These are phyloP conservation scores for Terrapene triunguis DNA, from an alignment of 2,113 vertebrate genomes.

Conservation along the genomic window DNA sequence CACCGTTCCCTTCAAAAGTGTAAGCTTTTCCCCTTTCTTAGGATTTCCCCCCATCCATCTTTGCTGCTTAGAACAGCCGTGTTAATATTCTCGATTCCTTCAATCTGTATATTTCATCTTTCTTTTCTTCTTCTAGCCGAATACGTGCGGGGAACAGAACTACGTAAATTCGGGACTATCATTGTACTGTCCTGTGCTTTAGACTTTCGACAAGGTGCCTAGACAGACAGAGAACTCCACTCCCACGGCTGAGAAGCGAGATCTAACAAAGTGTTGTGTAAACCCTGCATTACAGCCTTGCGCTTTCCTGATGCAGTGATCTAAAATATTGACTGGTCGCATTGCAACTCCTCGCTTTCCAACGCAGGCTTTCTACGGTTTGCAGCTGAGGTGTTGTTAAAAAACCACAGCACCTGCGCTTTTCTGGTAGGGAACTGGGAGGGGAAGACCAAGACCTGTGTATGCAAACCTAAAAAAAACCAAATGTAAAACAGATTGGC, in stretches of 20 bases:
- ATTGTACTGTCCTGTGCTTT: neutral
- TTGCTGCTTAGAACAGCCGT: neutral
- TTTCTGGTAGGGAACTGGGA: constrained; percentile 6
- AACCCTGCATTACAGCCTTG: neutral
- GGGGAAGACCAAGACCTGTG: neutral
- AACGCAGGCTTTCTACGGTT: neutral
- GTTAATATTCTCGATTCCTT: neutral
- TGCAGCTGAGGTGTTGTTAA: constrained; percentile 33
- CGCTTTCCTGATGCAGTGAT: neutral
- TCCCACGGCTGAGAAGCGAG: fast-evolving
- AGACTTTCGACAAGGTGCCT: neutral
- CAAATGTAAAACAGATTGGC: constrained; percentile 33
- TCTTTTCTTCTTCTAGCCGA: neutral
- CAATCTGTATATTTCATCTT: neutral
- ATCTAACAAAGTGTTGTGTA: neutral
- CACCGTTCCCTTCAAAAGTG: neutral
- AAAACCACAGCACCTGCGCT: constrained; percentile 64
- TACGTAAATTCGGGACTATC: neutral
- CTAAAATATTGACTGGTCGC: neutral
- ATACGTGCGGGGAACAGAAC: neutral
- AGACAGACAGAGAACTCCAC: fast-evolving
- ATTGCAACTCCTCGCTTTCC: neutral
- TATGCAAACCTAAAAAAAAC: neutral
- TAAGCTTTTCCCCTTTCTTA: neutral
- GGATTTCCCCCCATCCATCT: neutral